Conservation (phyloP, 2,888 invertebrate genomes). For the Chorisops tibialis region DNA sequence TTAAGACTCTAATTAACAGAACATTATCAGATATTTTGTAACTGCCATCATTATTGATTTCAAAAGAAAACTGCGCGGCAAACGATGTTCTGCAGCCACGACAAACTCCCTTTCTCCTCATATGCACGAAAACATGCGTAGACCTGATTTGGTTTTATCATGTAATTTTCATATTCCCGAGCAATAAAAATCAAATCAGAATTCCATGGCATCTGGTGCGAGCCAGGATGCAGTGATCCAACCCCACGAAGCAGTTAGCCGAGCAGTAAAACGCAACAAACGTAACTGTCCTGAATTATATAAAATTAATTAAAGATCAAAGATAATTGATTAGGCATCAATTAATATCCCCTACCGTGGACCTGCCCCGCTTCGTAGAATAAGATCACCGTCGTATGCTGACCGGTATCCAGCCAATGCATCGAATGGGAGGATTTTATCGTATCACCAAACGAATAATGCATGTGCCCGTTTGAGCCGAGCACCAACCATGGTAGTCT, state of each 20-base stretch:
- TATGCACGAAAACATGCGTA: too few relatives aligned
- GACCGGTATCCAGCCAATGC: background rate
- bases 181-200: too few relatives aligned
- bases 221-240: too few relatives aligned
- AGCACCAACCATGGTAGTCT: slow-evolving; percentile 5
- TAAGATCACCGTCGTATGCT: background rate
- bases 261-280: background rate
- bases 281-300: slow-evolving; percentile 36
- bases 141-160: too few relatives aligned
- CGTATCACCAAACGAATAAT: slow-evolving; percentile 23
- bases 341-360: slow-evolving; percentile 43
- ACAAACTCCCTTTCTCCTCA: too few relatives aligned
- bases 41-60: background rate
- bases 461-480: background rate
- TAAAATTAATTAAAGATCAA: slow-evolving; percentile 54
- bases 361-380: background rate
- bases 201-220: too few relatives aligned
- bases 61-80: too few relatives aligned
- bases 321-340: slow-evolving; percentile 53
- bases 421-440: slow-evolving; percentile 28
- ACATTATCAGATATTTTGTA: slow-evolving; percentile 22
- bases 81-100: too few relatives aligned
- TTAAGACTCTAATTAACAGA: slow-evolving; percentile 20
- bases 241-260: too few relatives aligned
- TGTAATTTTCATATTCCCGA: too few relatives aligned